phyloP scores from a whole-genome alignment of 2,888 invertebrate species.

The Argyresthia albistria region DNA sequence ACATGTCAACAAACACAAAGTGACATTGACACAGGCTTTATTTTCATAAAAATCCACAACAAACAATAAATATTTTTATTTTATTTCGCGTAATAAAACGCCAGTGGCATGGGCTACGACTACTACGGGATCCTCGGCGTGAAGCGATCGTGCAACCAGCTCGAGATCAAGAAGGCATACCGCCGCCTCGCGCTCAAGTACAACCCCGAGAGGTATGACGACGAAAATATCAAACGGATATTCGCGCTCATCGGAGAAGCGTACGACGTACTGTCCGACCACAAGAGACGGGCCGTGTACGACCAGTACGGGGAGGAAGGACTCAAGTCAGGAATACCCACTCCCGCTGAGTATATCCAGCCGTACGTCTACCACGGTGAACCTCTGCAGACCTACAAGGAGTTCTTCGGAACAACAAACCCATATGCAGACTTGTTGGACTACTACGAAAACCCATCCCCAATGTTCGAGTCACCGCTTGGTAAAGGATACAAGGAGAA shows the following conservation, averaged over 20 bases:
- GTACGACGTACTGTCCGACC: conserved; percentile 82
- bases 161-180: conserved; percentile 81
- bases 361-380: conserved; percentile 89
- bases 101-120: conserved; percentile 74
- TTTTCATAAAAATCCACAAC: too few species aligned
- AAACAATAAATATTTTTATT: too few species aligned
- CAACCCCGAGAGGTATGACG: conserved; percentile 70
- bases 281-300: conserved; percentile 80
- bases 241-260: conserved; percentile 82
- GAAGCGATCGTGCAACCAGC: conserved; percentile 74
- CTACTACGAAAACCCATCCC: conserved; percentile 74
- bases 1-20: too few species aligned
- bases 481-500: conserved; percentile 76
- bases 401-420: conserved; percentile 87
- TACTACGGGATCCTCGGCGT: conserved; percentile 85
- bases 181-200: conserved; percentile 71
- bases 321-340: conserved; percentile 83
- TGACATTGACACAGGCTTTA: neutral
- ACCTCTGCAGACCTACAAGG: conserved; percentile 79
- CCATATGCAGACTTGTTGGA: conserved; percentile 86
- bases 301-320: conserved; percentile 94
- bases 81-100: too few species aligned
- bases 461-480: conserved; percentile 74
- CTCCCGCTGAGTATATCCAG: conserved; percentile 76
- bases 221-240: conserved; percentile 59